Base-by-base conservation (phyloP, 2,797 vertebrate species). In the Poecilia gillii region DNA sequence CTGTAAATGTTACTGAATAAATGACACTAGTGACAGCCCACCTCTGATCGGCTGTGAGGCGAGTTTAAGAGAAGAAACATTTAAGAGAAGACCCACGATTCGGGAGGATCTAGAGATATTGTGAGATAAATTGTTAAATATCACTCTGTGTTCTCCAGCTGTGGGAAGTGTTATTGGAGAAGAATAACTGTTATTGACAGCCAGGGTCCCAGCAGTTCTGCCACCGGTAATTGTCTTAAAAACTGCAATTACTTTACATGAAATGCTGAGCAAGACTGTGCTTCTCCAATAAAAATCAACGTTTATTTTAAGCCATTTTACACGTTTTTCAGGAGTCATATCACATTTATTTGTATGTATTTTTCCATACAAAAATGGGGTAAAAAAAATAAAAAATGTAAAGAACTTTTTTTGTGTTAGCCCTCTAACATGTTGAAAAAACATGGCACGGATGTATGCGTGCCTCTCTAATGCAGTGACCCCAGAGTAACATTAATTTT, bases 401-500 rank as follows among this genome's bases (percentile, higher is more conserved):
- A 75, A 83, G 70, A 85, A 81, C 45, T 12, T 68, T 41, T 81
- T 51, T 70, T 23, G 13, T 18, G 13, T 73, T 51, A 51, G 70
- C 81, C 33, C 74, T 72, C 73, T 80, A 59, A 73, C 79, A 70
- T 68, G 75, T 62, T 74, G 46, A 51, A 81, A 53, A 77, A 81
- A 16, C 72, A 66, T 71, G 82, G 75, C 78, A 28, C 73, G 28
- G 18, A 76, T 89, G 73, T 81, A 12, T 75, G 78, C 81, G 84
- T 85, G 78, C 79, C 89, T 80, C 92, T 91, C 82, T 92, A 87
- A 92, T 91, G 89, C 90, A 88, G 79, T 93, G 92, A 93, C 90
- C 90, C 90, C 82, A 74, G 72, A 84, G 87, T 94, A 93, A 93
- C 94, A 92, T 94, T 93, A 75, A 94, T 95, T 94, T 95, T 95